Percentiles rank a stretch among this genome's conserved stretches.
phyloP scores from a whole-genome alignment of 1,140 invertebrate genomes.

The Orius laevigatus region DNA sequence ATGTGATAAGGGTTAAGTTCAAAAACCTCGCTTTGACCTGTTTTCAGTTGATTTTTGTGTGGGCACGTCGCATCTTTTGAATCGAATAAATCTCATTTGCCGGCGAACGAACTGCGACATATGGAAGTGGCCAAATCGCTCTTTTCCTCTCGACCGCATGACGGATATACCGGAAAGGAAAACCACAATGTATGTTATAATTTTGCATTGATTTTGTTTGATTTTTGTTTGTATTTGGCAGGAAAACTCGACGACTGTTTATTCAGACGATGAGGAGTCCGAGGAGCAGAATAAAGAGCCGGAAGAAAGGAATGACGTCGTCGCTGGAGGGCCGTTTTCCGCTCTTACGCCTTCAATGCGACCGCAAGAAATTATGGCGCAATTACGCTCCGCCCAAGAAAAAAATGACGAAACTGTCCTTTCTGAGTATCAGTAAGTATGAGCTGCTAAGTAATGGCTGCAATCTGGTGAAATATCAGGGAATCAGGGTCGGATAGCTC shows the following conservation, averaged over 20 bases:
- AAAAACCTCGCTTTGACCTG: no score
- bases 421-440: no score
- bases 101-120: background rate
- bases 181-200: conserved; percentile 49
- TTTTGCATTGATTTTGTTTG: background rate
- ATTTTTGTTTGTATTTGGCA: background rate
- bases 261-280: conserved; percentile 36
- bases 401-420: no score
- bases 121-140: conserved; percentile 79
- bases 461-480: no score
- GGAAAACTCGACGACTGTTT: background rate
- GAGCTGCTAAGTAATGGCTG: no score
- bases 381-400: conserved; percentile 29
- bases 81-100: no score
- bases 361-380: conserved; percentile 82
- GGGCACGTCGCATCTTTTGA: no score
- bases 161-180: conserved; percentile 72
- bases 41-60: no score
- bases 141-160: conserved; percentile 66
- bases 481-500: no score
- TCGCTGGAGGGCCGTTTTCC: conserved; percentile 65
- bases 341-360: conserved; percentile 91
- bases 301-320: conserved; percentile 44
- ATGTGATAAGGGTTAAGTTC: no score
- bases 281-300: conserved; percentile 37